Evolutionary conservation across 1,140 invertebrate species (phyloP), one percentile per base, ranked within the genome.

Genomic region (Chelonus insularis): DNA sequence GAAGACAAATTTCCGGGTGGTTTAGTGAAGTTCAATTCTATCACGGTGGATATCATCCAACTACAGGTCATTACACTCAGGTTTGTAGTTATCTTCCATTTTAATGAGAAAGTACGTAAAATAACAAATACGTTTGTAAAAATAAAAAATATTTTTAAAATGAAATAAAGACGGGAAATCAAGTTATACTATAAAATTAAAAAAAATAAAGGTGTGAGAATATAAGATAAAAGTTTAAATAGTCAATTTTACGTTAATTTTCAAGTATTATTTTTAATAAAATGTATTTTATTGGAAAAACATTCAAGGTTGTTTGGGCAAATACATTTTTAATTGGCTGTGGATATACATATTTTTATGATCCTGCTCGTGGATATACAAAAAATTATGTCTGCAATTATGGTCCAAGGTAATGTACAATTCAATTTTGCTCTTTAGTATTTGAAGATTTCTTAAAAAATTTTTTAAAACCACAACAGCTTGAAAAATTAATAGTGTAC

Each of bases 311-410:
- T 67, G 86, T 92, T 29, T 94, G 91, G 92, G 86, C 87, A 55
- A 87, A 90, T 68, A 92, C 90, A 4, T 87, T 88, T 68, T 79
- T 88, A 43, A 83, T 94, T 23, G 92, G 92, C 23, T 94, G 91
- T 74, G 91, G 91, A 14, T 94, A 88, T 72, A 85, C 90, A 0
- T 92, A 88, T 77, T 93, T 90, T 76, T 88, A 88, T 65, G 89
- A 91, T 62, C 82, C 84, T 1, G 62, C 80, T 1, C 77, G 84
- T 62, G 89, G 90, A 41, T 91, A 90, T 73, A 90, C 88, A 57
- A 93, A 93, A 78, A 84, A 92, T 55, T 93, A 92, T 73, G 88
- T 93, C 9, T 94, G 92, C 82, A 93, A 94, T 80, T 94, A 93
- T 72, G 91, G 91, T 57, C 90, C 91, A 7, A 89, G 88, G 88